Base-by-base conservation (phyloP, 64 coral and sea anemone genomes). In the Actinia equina region DNA sequence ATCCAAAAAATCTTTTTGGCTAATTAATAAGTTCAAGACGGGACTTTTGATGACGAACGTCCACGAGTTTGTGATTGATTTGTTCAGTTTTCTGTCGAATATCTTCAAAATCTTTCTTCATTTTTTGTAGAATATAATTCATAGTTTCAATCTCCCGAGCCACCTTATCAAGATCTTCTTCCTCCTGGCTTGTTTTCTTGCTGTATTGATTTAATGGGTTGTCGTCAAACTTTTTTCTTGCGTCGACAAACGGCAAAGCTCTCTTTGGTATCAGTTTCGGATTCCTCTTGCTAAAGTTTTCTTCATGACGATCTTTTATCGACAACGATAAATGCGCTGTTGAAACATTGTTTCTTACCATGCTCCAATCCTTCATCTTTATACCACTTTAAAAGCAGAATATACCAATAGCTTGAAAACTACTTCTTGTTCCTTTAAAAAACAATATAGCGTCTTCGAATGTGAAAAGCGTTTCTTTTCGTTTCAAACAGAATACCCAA, bases 91-190 rank as follows among this genome's bases (percentile, higher is more conserved):
- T 19, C 13, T 7, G 6, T 77, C 71, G n/a, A 77, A 77, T 77
- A 43, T 77, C 71, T 77, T 77, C 71, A 41, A 77, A 77, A 23
- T 77, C 26, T 43, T 77, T 77, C 41, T 77, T 77, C 71, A 77
- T 77, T 77, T 77, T 77, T 26, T n/a, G n/a, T 77, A 77, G n/a
- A 77, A 77, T 77, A 15, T 22, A 77, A n/a, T 41, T n/a, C 18
- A 77, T 23, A 30, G 71, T 77, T 77, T 77, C 41, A 13, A 77
- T 77, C n/a, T 77, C 71, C 6, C 41, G 71, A 22, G n/a, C 71
- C 12, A 77, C 23, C 12, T 23, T 2, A 13, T 77, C 71, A 22
- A 77, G 22, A 17, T 77, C 71, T n/a, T 17, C 71, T 6, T 77
- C 71, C 2, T 26, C 23, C 41, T 77, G 12, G 7, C 18, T 23